Evolutionary conservation across 2,888 invertebrate genomes (phyloP), one percentile per base, ranked within the genome.

Genomic region (Parnassius glacialis): DNA sequence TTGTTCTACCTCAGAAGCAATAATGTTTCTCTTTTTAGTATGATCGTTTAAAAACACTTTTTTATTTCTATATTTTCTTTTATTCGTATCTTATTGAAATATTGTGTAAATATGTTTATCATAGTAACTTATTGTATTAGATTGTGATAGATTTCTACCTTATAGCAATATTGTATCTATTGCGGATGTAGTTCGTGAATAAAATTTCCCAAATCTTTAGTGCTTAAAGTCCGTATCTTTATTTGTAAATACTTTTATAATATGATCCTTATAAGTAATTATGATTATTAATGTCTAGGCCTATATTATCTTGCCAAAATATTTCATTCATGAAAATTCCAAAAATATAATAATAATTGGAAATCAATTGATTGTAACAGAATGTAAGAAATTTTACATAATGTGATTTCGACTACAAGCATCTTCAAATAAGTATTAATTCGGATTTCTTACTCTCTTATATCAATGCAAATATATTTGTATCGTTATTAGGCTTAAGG

Each of bases 1-100:
- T 80, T 85, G 86, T 89, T 87, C 90, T 90, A 90, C 90, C 90
- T 90, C 90, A 89, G 76, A 76, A 74, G 76, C 64, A 67, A 76
- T 75, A 78, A 77, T 61, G 68, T 74, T 56, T 57, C 53, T 52
- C 43, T 51, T 53, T 13, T 43, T 25, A 11, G 25, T 16, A 48
- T 56, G 10, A 47, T 57, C n/a, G 45, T 52, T 47, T 52, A 47
- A 9, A 50, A 25, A 58, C 44, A 54, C 62, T 62, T 62, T 54
- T 53, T 57, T 70, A 56, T 64, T 70, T 67, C 61, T 58, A 52
- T 57, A 61, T 51, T 55, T 64, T 66, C 62, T 54, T 64, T 59
- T 11, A 60, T 51, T 3, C 34, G 34, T 34, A 34, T 34, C 34
- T 7, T 54, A 43, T 62, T 12, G 10, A 58, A 57, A 56, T 54